A percentile compares a stretch with the other conserved stretches of the same genome.
phyloP scores from a whole-genome alignment of 2,797 vertebrate species.

The Adrianichthys oophorus region DNA sequence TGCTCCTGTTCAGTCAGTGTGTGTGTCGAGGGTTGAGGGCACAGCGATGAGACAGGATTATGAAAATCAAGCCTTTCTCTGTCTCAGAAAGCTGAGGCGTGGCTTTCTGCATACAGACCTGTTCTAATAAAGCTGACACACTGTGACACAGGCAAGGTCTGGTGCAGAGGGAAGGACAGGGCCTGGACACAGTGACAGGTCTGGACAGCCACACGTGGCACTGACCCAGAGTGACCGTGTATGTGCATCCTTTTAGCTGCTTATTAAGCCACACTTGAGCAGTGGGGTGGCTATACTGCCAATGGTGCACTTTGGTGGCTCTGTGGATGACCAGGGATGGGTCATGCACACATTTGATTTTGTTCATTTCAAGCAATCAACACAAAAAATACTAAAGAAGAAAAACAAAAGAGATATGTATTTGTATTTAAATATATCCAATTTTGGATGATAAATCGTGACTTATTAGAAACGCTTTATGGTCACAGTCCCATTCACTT shows the following conservation, averaged over 20 bases:
- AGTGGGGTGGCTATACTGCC: slow-evolving; percentile 54
- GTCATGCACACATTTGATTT: slow-evolving; percentile 28
- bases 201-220: slow-evolving; percentile 57
- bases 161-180: slow-evolving; percentile 50
- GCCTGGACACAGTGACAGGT: slow-evolving; percentile 56
- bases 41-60: slow-evolving; percentile 70
- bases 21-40: slow-evolving; percentile 41
- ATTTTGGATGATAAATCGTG: too few relatives aligned
- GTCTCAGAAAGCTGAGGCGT: slow-evolving; percentile 54
- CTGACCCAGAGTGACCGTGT: slow-evolving; percentile 27
- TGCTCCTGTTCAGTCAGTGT: slow-evolving; percentile 65
- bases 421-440: too few relatives aligned
- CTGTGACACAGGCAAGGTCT: slow-evolving; percentile 56
- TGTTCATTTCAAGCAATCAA: too few relatives aligned
- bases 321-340: slow-evolving; percentile 53
- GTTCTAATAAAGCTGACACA: slow-evolving; percentile 63
- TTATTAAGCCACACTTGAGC: slow-evolving; percentile 45
- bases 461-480: too few relatives aligned
- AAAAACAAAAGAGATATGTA: too few relatives aligned
- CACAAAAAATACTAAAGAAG: too few relatives aligned
- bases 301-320: slow-evolving; percentile 54
- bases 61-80: slow-evolving; percentile 70
- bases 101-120: slow-evolving; percentile 57
- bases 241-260: slow-evolving; percentile 35
- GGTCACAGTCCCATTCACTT: too few relatives aligned